phyloP scores from a whole-genome alignment of 2,113 vertebrate genomes.

The Indicator maculatus region DNA sequence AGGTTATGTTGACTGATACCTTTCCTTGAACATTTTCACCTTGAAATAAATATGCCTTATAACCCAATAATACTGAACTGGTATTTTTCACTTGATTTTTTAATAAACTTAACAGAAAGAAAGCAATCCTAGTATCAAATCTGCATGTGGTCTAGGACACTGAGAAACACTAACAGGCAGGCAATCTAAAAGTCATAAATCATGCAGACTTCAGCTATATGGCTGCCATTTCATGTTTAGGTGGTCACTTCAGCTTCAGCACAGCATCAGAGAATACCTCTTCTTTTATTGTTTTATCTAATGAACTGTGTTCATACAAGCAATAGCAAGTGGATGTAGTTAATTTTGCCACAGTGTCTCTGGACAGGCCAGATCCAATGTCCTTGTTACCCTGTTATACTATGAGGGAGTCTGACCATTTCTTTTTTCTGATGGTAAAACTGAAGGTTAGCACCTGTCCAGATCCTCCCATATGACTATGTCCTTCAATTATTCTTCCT shows the following conservation, averaged over 20 bases:
- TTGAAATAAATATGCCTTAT: neutral
- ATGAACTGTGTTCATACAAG: neutral
- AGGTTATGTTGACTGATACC: neutral
- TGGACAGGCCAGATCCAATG: neutral
- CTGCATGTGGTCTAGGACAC: neutral
- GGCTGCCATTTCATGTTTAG: neutral
- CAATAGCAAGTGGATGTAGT: neutral
- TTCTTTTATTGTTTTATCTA: neutral
- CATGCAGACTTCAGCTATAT: neutral
- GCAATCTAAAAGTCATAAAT: neutral
- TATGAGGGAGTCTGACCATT: neutral
- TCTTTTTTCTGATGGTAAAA: neutral
- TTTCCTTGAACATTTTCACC: neutral
- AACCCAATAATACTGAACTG: neutral
- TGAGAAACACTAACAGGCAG: neutral
- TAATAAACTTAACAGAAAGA: neutral
- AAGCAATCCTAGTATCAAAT: neutral
- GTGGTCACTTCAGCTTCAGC: neutral
- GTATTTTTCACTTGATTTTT: neutral
- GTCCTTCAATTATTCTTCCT: neutral
- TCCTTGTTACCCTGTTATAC: neutral
- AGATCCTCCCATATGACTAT: neutral
- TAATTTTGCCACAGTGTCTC: neutral
- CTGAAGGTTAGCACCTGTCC: neutral
- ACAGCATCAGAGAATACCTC: neutral